These are phyloP conservation scores for Epinotia nisella DNA, from an alignment of 2,888 invertebrate genomes.

Conservation along the genomic window DNA sequence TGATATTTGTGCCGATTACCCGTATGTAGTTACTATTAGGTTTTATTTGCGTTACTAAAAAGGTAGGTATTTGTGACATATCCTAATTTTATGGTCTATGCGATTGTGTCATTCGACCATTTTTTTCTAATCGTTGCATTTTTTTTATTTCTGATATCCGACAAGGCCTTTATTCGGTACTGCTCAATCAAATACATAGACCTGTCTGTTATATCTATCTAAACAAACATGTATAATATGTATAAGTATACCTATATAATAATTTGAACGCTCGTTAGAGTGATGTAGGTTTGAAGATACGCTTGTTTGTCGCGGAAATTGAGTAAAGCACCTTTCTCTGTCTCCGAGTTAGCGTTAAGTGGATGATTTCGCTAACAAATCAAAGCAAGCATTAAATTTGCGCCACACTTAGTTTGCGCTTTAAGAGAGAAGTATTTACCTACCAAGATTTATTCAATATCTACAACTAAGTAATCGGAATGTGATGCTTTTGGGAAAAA, in stretches of 20 bases:
- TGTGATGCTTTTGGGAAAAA: too few relatives aligned
- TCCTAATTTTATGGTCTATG: too few relatives aligned
- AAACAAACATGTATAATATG: not conserved
- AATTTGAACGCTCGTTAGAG: constrained; percentile 19
- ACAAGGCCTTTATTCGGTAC: too few relatives aligned
- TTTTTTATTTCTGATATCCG: too few relatives aligned
- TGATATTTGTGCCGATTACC: not conserved
- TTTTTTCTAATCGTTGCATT: not conserved
- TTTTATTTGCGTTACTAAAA: too few relatives aligned
- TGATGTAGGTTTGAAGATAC: constrained; percentile 31
- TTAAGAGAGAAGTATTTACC: not conserved
- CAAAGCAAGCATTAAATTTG: constrained; percentile 32
- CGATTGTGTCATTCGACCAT: too few relatives aligned
- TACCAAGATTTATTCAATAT: not conserved
- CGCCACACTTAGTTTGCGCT: constrained; percentile 12
- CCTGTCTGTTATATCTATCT: not conserved
- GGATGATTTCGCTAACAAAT: constrained; percentile 42
- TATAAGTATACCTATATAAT: not conserved
- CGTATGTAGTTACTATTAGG: not conserved
- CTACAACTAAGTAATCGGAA: not conserved
- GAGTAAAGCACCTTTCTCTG: constrained; percentile 37
- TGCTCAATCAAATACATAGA: too few relatives aligned
- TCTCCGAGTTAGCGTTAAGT: constrained; percentile 29
- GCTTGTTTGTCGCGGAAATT: constrained; percentile 37
- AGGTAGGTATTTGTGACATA: too few relatives aligned